phyloP scores from a whole-genome alignment of 2,888 invertebrate species.

The Acanthosepion lycidas region DNA sequence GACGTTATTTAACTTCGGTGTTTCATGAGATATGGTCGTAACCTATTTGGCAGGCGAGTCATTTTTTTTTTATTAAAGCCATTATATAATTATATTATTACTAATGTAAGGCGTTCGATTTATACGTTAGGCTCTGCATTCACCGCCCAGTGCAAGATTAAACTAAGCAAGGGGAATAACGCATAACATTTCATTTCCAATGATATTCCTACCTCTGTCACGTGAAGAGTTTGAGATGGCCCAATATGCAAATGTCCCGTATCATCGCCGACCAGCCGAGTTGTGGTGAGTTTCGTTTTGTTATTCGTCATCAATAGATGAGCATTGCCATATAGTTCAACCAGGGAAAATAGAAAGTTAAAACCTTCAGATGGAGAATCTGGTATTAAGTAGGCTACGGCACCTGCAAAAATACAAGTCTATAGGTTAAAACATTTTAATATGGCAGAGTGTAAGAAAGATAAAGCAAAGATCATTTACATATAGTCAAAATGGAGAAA shows the following conservation, averaged over 20 bases:
- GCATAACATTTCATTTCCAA: neutral
- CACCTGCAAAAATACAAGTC: constrained; percentile 55
- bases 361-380: constrained; percentile 52
- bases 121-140: no score
- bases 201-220: constrained; percentile 56
- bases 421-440: neutral
- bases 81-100: no score
- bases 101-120: no score
- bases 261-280: constrained; percentile 62
- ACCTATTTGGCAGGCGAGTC: no score
- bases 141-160: no score
- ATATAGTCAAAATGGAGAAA: neutral
- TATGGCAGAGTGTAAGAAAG: neutral
- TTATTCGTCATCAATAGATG: constrained; percentile 58
- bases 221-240: constrained; percentile 57
- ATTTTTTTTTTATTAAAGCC: no score
- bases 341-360: constrained; percentile 58
- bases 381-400: constrained; percentile 55
- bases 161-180: neutral
- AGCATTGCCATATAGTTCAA: constrained; percentile 64
- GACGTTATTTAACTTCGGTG: no score
- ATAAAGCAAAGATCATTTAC: no score
- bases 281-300: constrained; percentile 54
- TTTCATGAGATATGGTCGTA: no score
- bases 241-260: constrained; percentile 62